phyloP scores from a whole-genome alignment of 1,140 invertebrate genomes.

The Dreissena polymorpha region DNA sequence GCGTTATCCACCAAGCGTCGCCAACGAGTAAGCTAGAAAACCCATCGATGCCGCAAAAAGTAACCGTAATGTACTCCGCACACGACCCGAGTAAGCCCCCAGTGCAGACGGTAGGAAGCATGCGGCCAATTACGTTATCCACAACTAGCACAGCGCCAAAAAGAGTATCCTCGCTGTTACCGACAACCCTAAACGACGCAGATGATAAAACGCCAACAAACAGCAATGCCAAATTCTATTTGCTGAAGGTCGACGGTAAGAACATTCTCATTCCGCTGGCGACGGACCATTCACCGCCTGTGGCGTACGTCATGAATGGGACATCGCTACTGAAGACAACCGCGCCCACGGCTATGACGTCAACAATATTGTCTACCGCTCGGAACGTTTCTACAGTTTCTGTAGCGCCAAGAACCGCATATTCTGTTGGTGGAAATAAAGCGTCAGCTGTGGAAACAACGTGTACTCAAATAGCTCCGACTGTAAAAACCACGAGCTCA shows the following conservation, averaged over 20 bases:
- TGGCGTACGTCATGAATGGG: slow-evolving; percentile 13
- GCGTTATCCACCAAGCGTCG: too few relatives aligned
- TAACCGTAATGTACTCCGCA: too few relatives aligned
- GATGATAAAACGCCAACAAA: background rate
- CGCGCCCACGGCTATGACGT: background rate
- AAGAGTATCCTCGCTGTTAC: background rate
- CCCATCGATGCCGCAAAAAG: too few relatives aligned
- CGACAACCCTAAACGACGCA: background rate
- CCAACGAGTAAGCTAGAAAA: too few relatives aligned
- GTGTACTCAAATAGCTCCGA: too few relatives aligned
- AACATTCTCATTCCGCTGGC: slow-evolving; percentile 38
- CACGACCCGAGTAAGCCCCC: too few relatives aligned
- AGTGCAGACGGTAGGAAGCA: too few relatives aligned
- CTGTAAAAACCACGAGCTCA: too few relatives aligned
- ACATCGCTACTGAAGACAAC: slow-evolving; percentile 15
- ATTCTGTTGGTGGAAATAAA: too few relatives aligned
- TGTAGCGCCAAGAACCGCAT: background rate
- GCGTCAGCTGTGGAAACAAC: background rate
- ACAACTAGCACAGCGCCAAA: background rate
- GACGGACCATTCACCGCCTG: background rate
- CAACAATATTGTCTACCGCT: background rate
- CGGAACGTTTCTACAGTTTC: background rate
- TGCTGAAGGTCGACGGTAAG: slow-evolving; percentile 41
- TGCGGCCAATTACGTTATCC: background rate
- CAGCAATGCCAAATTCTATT: slow-evolving; percentile 26